Conservation (phyloP, 1,140 invertebrate species). For the Proctacanthus coquilletti region DNA sequence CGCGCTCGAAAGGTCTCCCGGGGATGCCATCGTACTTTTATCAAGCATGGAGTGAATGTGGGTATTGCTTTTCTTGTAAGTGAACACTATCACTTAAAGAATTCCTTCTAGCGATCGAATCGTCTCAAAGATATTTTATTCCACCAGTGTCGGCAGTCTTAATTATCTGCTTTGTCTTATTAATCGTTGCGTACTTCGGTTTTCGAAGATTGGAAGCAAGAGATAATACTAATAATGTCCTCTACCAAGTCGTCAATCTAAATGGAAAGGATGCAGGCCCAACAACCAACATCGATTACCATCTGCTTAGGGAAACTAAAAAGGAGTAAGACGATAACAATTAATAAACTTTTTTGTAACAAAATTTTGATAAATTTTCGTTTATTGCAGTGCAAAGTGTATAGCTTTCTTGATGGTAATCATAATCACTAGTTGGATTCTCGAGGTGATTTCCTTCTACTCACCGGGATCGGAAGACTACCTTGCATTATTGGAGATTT, state of each 20-base stretch:
- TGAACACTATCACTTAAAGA: background rate
- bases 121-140: conserved; percentile 26
- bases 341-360: background rate
- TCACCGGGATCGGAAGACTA: conserved; percentile 16
- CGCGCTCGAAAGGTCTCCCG: conserved; percentile 21
- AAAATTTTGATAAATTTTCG: background rate
- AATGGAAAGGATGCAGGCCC: no score
- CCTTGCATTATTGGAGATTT: conserved; percentile 23
- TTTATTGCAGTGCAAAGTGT: conserved; percentile 18
- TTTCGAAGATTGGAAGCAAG: conserved; percentile 5
- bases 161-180: conserved; percentile 17
- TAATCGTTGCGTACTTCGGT: conserved; percentile 20
- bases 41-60: conserved; percentile 24
- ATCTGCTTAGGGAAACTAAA: conserved; percentile 24
- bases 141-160: conserved; percentile 23
- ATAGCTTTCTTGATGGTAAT: conserved; percentile 22
- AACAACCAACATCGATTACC: conserved; percentile 10
- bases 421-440: conserved; percentile 22
- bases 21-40: conserved; percentile 27
- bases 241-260: background rate
- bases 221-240: background rate
- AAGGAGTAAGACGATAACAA: conserved; percentile 18
- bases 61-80: conserved; percentile 1
- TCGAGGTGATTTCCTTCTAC: conserved; percentile 27
- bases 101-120: conserved; percentile 14